Evolutionary conservation across 2,797 vertebrate genomes (phyloP), one percentile per base, ranked within the genome.

Genomic region (Malacoctenus gilli): DNA sequence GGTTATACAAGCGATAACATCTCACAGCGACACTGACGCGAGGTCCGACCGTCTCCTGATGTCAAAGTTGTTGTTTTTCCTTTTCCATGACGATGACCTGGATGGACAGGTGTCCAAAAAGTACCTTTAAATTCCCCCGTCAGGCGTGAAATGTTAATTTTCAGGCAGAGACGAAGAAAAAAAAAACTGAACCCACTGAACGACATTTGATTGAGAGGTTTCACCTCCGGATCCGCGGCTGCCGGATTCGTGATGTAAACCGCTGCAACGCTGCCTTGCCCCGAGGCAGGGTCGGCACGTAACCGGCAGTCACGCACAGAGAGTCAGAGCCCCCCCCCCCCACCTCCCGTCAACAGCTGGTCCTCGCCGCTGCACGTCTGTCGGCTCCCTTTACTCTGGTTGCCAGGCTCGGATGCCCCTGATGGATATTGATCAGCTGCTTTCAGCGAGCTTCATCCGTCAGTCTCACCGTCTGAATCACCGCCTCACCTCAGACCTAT

Each of bases 391-490:
- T 59, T 54, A 44, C 32, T 18, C 32, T 35, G n/a, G n/a, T 54
- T 53, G 41, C 39, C 51, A 59, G 53, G 10, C 21, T 59, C 50
- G n/a, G 43, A 16, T 53, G 28, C 34, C 39, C 37, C 46, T 59
- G 69, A 84, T 84, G 65, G 79, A 58, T 81, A 82, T 79, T 50
- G 83, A 89, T 80, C 58, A 59, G 57, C 31, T 13, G 3, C 46
- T 78, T 62, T 73, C 66, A 40, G 25, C 44, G 62, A 64, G 49
- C 63, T 63, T 30, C 10, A 18, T 59, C 58, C 30, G 56, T 67
- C 57, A 35, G 44, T 66, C 59, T 21, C 19, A 65, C 52, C 46
- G 39, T 55, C 51, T 55, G 21, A 62, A 59, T 57, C 56, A 16
- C 59, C 41, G 51, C 54, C 42, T 35, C 64, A 50, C 16, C 57